These are phyloP conservation scores for Zeus faber DNA, from an alignment of 2,113 vertebrate genomes.

Conservation along the genomic window DNA sequence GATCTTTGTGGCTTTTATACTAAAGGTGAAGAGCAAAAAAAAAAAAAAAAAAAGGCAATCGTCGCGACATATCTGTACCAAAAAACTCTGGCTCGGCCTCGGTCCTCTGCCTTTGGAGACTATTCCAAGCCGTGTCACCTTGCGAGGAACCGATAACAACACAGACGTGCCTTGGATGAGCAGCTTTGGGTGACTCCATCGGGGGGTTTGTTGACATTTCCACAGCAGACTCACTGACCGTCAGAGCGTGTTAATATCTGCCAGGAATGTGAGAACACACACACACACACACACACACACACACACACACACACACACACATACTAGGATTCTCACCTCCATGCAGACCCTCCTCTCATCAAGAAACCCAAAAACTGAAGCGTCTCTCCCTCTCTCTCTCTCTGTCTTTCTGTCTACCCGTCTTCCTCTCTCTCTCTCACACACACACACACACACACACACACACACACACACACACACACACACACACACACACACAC, in stretches of 20 bases:
- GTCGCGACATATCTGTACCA: no score
- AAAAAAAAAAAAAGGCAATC: no score
- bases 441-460: background rate
- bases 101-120: conserved; percentile 13
- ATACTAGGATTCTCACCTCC: no score
- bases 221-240: conserved; percentile 31
- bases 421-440: conserved; percentile 17
- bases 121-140: conserved; percentile 55
- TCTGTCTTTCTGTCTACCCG: background rate
- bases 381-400: no score
- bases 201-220: conserved; percentile 23
- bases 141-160: conserved; percentile 9
- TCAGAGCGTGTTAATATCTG: conserved; percentile 19
- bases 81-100: conserved; percentile 29
- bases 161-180: conserved; percentile 1
- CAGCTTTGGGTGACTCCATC: conserved; percentile 17
- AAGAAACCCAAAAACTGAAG: no score
- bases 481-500: conserved; percentile 2
- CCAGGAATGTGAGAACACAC: background rate
- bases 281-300: background rate
- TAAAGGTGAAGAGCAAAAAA: no score
- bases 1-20: no score
- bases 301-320: conserved; percentile 4
- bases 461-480: background rate
- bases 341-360: no score